A percentile compares a stretch with the other conserved stretches of the same genome.
Evolutionary conservation across 1,140 invertebrate genomes (phyloP).

Genomic region (Drosophila pallidifrons): DNA sequence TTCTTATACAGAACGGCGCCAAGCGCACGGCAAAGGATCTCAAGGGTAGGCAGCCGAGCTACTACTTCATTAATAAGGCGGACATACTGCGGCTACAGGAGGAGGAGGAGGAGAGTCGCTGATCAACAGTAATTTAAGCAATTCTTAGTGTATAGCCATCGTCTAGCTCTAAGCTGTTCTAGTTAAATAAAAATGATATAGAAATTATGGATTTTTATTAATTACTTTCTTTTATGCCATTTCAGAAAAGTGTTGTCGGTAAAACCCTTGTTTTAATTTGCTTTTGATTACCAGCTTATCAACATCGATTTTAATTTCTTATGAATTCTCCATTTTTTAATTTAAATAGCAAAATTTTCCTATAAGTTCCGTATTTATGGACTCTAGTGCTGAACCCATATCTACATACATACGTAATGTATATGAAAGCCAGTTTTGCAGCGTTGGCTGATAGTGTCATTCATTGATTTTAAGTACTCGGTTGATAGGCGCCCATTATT

Average conservation of each 20-base stretch:
- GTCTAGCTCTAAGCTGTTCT: slow-evolving; percentile 58
- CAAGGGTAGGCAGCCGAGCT: slow-evolving; percentile 94
- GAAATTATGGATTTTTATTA: not conserved
- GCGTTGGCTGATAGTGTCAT: not conserved
- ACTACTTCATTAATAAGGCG: slow-evolving; percentile 96
- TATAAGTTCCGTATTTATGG: no score
- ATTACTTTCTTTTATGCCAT: no score
- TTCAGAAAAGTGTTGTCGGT: no score
- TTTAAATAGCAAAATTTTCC: no score
- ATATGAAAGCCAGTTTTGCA: not conserved
- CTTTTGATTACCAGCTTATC: no score
- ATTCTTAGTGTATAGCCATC: slow-evolving; percentile 29
- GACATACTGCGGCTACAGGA: slow-evolving; percentile 93
- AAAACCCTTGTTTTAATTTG: no score
- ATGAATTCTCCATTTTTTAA: no score
- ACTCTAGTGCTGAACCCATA: no score
- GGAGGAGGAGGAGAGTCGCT: slow-evolving; percentile 88
- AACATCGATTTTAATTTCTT: no score
- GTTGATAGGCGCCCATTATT: not conserved
- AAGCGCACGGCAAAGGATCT: slow-evolving; percentile 93
- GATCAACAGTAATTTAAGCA: slow-evolving; percentile 23
- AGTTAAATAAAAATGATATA: slow-evolving; percentile 56
- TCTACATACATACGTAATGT: no score
- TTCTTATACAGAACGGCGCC: slow-evolving; percentile 92
- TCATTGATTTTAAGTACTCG: not conserved